These are phyloP conservation scores for Formica aserva DNA, from an alignment of 2,888 invertebrate species.

Conservation along the genomic window DNA sequence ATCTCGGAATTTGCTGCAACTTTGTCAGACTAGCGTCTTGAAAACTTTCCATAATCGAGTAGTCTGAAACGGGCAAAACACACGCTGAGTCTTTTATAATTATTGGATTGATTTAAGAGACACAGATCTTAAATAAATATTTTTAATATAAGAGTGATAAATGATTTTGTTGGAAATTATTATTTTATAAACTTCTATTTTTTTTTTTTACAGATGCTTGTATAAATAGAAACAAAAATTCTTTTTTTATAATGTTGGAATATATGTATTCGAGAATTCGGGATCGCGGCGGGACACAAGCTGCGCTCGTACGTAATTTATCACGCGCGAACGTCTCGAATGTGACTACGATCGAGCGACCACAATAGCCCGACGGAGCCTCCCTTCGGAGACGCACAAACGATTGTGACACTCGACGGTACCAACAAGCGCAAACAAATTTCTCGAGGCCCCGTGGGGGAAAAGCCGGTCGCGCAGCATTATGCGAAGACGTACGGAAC, in stretches of 20 bases:
- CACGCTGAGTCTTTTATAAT: background rate
- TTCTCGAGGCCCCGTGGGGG: constrained; percentile 45
- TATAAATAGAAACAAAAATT: background rate
- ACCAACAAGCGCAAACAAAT: constrained; percentile 79
- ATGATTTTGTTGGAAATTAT: background rate
- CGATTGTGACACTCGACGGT: constrained; percentile 51
- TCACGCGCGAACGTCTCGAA: constrained; percentile 36
- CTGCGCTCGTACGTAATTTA: constrained; percentile 34
- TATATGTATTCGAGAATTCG: background rate
- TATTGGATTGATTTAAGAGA: background rate
- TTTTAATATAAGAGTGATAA: too few relatives aligned
- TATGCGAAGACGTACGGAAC: constrained; percentile 53
- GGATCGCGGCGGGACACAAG: background rate
- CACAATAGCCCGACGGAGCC: constrained; percentile 56
- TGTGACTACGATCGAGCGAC: constrained; percentile 38
- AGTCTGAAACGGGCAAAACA: too few relatives aligned
- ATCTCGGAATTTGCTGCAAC: background rate
- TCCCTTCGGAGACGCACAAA: constrained; percentile 7
- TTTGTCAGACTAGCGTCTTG: background rate
- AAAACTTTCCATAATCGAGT: background rate
- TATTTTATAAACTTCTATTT: background rate
- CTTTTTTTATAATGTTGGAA: background rate
- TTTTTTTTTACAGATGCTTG: too few relatives aligned
- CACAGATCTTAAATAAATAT: background rate
- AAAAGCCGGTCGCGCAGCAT: constrained; percentile 30